Evolutionary conservation across 1,140 invertebrate species (phyloP).

Genomic region (Apis florea): DNA sequence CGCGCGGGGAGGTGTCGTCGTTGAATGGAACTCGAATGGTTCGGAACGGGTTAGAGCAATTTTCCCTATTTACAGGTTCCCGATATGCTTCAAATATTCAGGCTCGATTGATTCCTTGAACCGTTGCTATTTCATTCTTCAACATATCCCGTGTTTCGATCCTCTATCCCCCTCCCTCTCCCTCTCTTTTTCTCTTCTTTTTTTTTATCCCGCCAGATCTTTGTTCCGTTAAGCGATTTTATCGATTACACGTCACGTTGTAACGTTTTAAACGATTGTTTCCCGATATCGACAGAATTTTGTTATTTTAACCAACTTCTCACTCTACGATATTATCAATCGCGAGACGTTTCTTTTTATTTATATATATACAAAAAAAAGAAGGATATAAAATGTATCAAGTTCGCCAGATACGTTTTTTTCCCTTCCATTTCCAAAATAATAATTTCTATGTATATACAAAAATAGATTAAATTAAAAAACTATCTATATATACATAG

Average conservation of each 20-base stretch:
- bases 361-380: no score
- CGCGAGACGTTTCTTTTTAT: neutral
- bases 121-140: slow-evolving; percentile 14
- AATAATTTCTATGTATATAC: no score
- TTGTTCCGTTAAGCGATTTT: slow-evolving; percentile 18
- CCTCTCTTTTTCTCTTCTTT: neutral
- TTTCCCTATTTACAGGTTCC: slow-evolving; percentile 41
- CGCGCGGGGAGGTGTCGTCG: neutral
- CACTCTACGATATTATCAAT: neutral
- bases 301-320: neutral
- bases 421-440: no score
- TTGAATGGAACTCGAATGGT: slow-evolving; percentile 2
- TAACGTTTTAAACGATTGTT: neutral
- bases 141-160: neutral
- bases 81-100: slow-evolving; percentile 39
- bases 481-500: no score
- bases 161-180: neutral
- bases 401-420: no score
- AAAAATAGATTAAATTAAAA: no score
- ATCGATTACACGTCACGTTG: slow-evolving; percentile 6
- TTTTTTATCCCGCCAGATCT: neutral
- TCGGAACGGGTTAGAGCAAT: slow-evolving; percentile 8
- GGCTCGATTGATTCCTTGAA: slow-evolving; percentile 31
- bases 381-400: no score
- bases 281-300: neutral